phyloP scores from a whole-genome alignment of 2,888 invertebrate genomes.

The Malachius bipustulatus region DNA sequence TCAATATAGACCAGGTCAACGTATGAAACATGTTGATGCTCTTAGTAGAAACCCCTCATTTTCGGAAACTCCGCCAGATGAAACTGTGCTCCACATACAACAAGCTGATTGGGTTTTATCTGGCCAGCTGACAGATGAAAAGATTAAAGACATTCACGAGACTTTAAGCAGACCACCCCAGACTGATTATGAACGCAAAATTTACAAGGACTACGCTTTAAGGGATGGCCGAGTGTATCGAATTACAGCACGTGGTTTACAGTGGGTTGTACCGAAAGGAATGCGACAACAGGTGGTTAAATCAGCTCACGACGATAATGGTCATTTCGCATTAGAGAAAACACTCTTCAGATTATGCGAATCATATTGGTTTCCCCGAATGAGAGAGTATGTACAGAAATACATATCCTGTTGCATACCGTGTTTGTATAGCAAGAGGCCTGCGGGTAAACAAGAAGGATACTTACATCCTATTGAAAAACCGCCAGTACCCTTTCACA shows the following conservation, averaged over 20 bases:
- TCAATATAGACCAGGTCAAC: too few relatives aligned
- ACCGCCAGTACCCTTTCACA: conserved; percentile 30
- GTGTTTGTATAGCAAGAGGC: conserved; percentile 30
- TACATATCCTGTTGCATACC: conserved; percentile 32
- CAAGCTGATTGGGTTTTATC: conserved; percentile 20
- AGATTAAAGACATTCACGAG: conserved; percentile 15
- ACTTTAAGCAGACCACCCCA: conserved; percentile 15
- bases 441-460: conserved; percentile 23
- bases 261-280: conserved; percentile 28
- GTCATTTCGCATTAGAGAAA: conserved; percentile 30
- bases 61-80: neutral
- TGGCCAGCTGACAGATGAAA: conserved; percentile 19
- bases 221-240: conserved; percentile 15
- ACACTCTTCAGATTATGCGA: conserved; percentile 24
- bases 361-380: conserved; percentile 33
- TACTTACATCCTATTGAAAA: conserved; percentile 34
- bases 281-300: conserved; percentile 21
- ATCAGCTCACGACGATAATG: conserved; percentile 31
- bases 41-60: too few relatives aligned
- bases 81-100: conserved; percentile 14
- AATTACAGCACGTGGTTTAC: conserved; percentile 15
- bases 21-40: too few relatives aligned
- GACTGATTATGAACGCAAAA: conserved; percentile 11
- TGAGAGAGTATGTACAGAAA: conserved; percentile 29
- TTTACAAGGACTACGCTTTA: conserved; percentile 15